Evolutionary conservation across 2,797 vertebrate species (phyloP), one percentile per base, ranked within the genome.

Genomic region (Anisognathus igniventris): DNA sequence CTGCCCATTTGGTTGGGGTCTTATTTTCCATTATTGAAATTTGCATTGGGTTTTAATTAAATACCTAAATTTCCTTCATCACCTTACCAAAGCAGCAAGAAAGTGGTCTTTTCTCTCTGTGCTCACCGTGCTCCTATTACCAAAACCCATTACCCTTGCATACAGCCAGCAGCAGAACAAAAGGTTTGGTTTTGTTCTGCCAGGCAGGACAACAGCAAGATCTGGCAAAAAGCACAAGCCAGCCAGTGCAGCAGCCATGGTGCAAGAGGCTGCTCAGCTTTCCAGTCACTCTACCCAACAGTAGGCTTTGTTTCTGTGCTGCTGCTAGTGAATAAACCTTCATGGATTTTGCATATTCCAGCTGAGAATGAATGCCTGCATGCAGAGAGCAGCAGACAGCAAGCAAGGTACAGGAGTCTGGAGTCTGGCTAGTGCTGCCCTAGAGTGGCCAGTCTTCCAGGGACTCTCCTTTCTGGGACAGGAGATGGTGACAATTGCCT

Each of bases 291-390:
- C 50, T 14, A 15, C 44, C 47, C 12, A 4, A 4, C 20, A 40
- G 33, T 51, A 58, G 74, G 44, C 25, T 66, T 72, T 37, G 51
- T 39, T 60, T 70, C 74, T 71, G 31, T 25, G 67, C 51, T 79
- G 67, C 79, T 35, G 21, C 5, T 1, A 35, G 72, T 7, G 13
- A 67, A 51, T 37, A 30, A 40, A 12, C 62, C 45, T 50, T 45
- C 15, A 2, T 0, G 2, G 39, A 48, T 72, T 60, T 66, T 1
- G 4, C 2, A 0, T 31, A 3, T 3, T 24, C 31, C 57, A 73
- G 61, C 30, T 22, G 30, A 61, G 39, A 75, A 39, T 7, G n/a
- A 75, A 33, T 0, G 0, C 18, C 48, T 58, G 42, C 27, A 50
- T 45, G 80, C 45, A 72, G 50, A 44, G 16, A 53, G 68, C 33